Conservation (phyloP, 2,888 invertebrate genomes). For the Operophtera brumata region DNA sequence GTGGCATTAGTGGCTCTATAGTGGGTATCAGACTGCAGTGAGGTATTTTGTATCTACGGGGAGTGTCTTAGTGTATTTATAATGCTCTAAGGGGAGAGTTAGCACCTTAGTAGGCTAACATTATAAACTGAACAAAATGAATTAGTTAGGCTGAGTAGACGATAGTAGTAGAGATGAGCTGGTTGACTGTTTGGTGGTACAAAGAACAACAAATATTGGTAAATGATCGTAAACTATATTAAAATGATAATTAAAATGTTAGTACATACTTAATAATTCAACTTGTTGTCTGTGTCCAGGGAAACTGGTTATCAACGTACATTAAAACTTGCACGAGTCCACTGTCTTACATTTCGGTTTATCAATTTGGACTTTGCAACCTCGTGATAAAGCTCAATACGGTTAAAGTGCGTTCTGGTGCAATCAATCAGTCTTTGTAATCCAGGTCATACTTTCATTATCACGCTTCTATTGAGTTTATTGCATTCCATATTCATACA, state of each 20-base stretch:
- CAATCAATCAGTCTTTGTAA: slow-evolving; percentile 26
- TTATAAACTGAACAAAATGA: too few relatives aligned
- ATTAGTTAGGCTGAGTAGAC: too few relatives aligned
- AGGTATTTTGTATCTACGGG: too few relatives aligned
- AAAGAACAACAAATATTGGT: not conserved
- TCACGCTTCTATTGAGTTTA: slow-evolving; percentile 39
- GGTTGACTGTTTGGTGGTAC: too few relatives aligned
- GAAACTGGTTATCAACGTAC: slow-evolving; percentile 14
- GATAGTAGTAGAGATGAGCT: too few relatives aligned
- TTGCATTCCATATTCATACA: slow-evolving; percentile 30
- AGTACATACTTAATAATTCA: too few relatives aligned
- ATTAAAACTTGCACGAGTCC: slow-evolving; percentile 12
- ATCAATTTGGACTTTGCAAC: slow-evolving; percentile 23
- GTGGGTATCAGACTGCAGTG: not conserved
- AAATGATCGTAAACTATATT: not conserved
- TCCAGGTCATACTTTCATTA: slow-evolving; percentile 31
- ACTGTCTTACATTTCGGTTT: slow-evolving; percentile 1
- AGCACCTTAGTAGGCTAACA: too few relatives aligned
- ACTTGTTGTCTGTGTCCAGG: not conserved
- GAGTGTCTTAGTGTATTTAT: too few relatives aligned
- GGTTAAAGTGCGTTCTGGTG: slow-evolving; percentile 12
- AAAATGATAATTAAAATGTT: too few relatives aligned
- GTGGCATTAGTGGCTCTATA: not conserved
- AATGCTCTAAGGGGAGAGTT: too few relatives aligned
- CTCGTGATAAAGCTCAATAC: slow-evolving; percentile 22